Percentiles rank a stretch among this genome's conserved stretches.
These are phyloP conservation scores for Micromesistius poutassou DNA, from an alignment of 2,797 vertebrate genomes.

Conservation along the genomic window DNA sequence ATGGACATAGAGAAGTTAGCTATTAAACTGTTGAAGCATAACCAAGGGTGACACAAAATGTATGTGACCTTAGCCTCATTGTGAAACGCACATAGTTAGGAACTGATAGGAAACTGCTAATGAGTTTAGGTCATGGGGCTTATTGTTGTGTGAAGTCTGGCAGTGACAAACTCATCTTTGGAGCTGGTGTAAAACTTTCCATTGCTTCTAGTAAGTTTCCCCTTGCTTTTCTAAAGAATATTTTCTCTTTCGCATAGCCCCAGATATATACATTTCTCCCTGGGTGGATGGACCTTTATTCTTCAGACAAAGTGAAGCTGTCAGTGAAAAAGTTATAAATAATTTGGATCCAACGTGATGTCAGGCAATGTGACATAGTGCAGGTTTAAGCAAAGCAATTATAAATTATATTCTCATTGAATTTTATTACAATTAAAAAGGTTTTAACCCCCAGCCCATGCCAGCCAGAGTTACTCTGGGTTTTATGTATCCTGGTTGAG, in stretches of 20 bases:
- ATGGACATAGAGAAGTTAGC: too few relatives aligned
- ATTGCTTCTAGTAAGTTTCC: not conserved
- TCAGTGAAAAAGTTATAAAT: not conserved
- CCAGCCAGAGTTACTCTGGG: not conserved
- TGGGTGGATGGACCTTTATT: not conserved
- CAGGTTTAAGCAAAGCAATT: too few relatives aligned
- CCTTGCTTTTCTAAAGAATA: not conserved
- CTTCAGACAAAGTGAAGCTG: not conserved
- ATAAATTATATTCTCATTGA: too few relatives aligned
- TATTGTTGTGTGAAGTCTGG: not conserved
- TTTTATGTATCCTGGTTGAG: not conserved
- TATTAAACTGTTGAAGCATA: too few relatives aligned
- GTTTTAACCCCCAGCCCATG: too few relatives aligned
- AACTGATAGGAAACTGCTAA: not conserved
- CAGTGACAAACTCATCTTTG: not conserved
- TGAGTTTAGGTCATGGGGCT: not conserved
- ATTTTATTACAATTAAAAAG: too few relatives aligned
- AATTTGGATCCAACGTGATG: not conserved
- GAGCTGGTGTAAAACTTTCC: slow-evolving; percentile 1
- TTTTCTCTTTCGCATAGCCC: not conserved
- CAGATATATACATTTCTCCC: not conserved
- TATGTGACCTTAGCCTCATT: too few relatives aligned
- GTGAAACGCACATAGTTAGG: too few relatives aligned
- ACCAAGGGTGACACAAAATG: too few relatives aligned
- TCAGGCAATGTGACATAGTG: too few relatives aligned